Base-by-base conservation (phyloP, 2,113 vertebrate genomes). In the Epinephelus fuscoguttatus region DNA sequence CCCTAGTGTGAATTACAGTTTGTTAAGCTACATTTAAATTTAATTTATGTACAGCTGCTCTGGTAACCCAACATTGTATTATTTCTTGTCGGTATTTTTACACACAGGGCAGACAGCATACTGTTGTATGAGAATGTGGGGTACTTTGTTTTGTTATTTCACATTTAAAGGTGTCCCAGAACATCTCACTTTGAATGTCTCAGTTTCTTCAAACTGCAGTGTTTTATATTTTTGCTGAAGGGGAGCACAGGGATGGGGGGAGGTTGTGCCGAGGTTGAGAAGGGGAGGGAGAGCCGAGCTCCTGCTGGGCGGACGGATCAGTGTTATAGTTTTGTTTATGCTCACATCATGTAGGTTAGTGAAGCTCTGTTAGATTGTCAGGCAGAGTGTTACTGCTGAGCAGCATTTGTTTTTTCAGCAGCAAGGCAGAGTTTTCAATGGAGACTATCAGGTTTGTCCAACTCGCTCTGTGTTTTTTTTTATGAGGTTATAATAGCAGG, bases 281-380 rank as follows among this genome's bases (percentile, higher is more conserved):
- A 62, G 53, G 71, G 84, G 86, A 68, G 85, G 78, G 78, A 47
- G 81, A 70, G 74, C 77, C 30, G 19, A 55, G 21, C 86, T 87
- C 90, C 80, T 82, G 82, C 80, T 92, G 87, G 81, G 92, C 40
- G 68, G 84, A 82, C 85, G 80, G 86, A 89, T 89, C 87, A 70
- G 75, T 67, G 76, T 59, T 85, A 62, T 88, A 56, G 89, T 87
- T 89, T 87, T 88, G 86, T 91, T 91, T 76, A 78, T 18, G 40
- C 78, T 79, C 86, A 49, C 76, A 84, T 92, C 69, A 59, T 80
- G 72, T 73, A 70, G 74, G 78, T 78, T 78, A 79, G 80, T 3
- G 21, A 78, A 62, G 82, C 68, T 85, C 68, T 59, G 79, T 70
- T 47, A 69, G 81, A 67, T 55, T 63, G 66, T 81, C 66, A 79